Evolutionary conservation across 2,888 invertebrate species (phyloP), one percentile per base, ranked within the genome.

Genomic region (Adineta ricciae): DNA sequence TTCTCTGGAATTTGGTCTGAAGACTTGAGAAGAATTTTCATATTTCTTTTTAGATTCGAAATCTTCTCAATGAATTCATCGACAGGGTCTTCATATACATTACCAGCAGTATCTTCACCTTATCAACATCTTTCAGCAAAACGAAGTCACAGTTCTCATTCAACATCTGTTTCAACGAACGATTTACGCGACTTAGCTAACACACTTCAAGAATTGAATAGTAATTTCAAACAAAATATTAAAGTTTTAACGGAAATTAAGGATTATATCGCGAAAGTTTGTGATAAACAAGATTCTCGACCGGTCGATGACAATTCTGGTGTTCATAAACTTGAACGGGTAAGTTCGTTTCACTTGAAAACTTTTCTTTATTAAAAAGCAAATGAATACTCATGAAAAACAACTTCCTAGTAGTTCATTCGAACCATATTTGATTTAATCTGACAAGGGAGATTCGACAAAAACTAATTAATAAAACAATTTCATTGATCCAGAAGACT

Each of bases 181-280:
- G 78, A 78, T 78, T 9, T 78, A 41, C 38, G 24, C n/a, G 78
- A 78, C 19, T 41, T 78, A 41, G 41, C 78, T n/a, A 41, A 19
- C 41, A 41, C 41, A 24, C n/a, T 78, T 24, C 41, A 38, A 41
- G 78, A 78, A 78, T 78, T 78, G 41, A 78, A 78, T 78, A 78
- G 9, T 38, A 78, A 78, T 78, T 78, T 78, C n/a, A 78, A 78
- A 41, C 41, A 11, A 78, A 78, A 78, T 78, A 41, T 78, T 41
- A 78, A 78, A 41, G 41, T 78, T 41, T 32, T 78, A 36, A 38
- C 38, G 14, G 78, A 78, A 16, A 41, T 78, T 14, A 78, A 78
- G 41, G 78, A 78, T 41, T 78, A 41, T 32, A 78, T 78, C 7
- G 14, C 32, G 11, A 78, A 78, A 78, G 78, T 78, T 41, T 78